These are phyloP conservation scores for Nothoprocta perdicaria DNA, from an alignment of 2,113 vertebrate genomes.

Conservation along the genomic window DNA sequence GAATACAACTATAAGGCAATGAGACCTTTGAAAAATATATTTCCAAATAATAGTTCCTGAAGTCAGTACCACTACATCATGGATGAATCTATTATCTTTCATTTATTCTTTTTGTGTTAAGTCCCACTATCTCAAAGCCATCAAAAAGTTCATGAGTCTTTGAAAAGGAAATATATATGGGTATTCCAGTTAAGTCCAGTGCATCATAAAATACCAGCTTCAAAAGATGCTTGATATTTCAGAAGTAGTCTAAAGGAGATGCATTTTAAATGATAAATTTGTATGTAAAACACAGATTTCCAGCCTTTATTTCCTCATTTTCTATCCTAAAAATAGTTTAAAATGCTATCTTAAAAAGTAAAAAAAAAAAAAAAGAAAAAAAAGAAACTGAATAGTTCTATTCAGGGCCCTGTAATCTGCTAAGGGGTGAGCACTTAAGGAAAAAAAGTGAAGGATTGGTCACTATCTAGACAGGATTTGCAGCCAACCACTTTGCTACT, in stretches of 20 bases:
- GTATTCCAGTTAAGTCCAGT: neutral
- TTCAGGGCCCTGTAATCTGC: neutral
- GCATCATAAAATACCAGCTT: neutral
- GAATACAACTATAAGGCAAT: conserved; percentile 23
- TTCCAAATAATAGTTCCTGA: conserved; percentile 32
- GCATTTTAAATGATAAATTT: neutral
- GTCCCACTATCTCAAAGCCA: neutral
- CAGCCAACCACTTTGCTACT: neutral
- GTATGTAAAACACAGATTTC: neutral
- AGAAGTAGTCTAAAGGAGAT: neutral
- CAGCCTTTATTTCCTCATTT: neutral
- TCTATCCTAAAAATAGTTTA: neutral
- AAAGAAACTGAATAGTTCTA: neutral
- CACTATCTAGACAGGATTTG: neutral
- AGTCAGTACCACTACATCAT: neutral
- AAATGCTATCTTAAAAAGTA: too few species aligned
- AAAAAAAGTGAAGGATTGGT: neutral
- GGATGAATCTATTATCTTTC: conserved; percentile 6
- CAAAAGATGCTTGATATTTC: neutral
- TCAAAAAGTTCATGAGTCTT: neutral
- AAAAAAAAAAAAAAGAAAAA: too few species aligned
- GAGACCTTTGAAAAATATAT: conserved; percentile 26
- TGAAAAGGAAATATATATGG: neutral
- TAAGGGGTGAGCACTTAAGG: neutral
- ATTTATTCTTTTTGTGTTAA: neutral